Conservation (phyloP, 2,797 vertebrate species). For the Tamandua tetradactyla region DNA sequence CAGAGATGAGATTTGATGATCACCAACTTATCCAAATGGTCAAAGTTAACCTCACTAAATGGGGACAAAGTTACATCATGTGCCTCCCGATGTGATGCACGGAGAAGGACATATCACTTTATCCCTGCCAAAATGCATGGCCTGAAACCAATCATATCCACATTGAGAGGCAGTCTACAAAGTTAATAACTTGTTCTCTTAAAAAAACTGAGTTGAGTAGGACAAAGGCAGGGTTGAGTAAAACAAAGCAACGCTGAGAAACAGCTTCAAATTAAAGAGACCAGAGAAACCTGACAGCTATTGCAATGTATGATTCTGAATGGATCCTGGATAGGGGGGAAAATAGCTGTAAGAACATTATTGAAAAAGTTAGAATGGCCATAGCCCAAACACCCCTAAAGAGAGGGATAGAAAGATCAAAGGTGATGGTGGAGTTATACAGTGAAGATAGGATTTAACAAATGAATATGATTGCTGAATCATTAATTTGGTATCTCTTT, state of each 20-base stretch:
- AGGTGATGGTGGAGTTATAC: too few species aligned
- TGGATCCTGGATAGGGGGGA: neutral
- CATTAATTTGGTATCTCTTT: too few species aligned
- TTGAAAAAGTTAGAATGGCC: too few species aligned
- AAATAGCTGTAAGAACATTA: neutral
- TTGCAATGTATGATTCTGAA: neutral
- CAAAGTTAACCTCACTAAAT: neutral
- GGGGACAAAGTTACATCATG: neutral
- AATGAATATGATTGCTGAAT: too few species aligned
- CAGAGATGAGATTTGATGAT: neutral
- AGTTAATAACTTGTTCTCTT: constrained; percentile 1
- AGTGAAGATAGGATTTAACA: too few species aligned
- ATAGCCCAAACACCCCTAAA: too few species aligned
- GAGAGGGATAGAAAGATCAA: too few species aligned
- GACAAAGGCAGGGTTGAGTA: constrained; percentile 25
- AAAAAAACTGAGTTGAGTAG: constrained; percentile 45
- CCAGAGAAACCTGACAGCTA: neutral
- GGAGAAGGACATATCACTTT: neutral
- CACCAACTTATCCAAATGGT: neutral
- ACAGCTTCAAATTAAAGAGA: neutral
- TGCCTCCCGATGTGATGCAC: neutral
- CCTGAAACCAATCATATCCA: neutral
- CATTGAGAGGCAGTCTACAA: neutral
- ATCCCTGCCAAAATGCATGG: constrained; percentile 5
- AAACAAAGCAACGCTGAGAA: constrained; percentile 31